phyloP scores from a whole-genome alignment of 2,113 vertebrate species.

The Crotalus helleri region DNA sequence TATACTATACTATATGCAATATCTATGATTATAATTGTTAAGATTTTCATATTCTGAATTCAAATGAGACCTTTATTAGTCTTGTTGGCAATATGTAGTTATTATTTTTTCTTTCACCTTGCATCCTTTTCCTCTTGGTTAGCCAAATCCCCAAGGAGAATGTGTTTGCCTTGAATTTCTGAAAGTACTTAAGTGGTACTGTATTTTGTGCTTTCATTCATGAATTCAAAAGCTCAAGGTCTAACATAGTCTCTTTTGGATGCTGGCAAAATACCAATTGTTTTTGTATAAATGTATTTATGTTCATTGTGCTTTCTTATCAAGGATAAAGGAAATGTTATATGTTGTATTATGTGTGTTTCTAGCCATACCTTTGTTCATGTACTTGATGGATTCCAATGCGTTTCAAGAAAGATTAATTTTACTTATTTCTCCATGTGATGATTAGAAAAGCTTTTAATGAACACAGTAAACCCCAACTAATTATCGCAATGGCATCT shows the following conservation, averaged over 20 bases:
- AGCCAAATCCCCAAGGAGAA: not conserved
- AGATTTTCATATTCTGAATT: not conserved
- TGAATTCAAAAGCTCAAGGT: not conserved
- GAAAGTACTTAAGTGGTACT: not conserved
- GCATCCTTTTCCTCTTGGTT: too few species aligned
- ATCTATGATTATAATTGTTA: not conserved
- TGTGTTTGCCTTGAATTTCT: not conserved
- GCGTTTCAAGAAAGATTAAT: constrained; percentile 70
- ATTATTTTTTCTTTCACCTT: not conserved
- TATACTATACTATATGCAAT: not conserved
- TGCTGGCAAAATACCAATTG: not conserved
- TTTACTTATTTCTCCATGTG: constrained; percentile 66
- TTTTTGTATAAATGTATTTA: rapidly evolving
- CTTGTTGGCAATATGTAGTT: not conserved
- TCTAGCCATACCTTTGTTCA: constrained; percentile 59
- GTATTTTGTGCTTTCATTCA: not conserved
- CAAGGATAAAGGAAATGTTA: constrained; percentile 4
- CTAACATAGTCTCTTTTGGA: not conserved
- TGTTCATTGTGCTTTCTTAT: not conserved
- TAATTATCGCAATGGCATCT: constrained; percentile 78
- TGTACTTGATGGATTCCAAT: constrained; percentile 56
- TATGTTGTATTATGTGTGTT: constrained; percentile 5
- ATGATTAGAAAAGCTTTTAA: constrained; percentile 78
- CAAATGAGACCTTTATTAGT: not conserved
- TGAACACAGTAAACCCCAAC: constrained; percentile 77